Percentiles rank a stretch among this genome's conserved stretches.
Conservation (phyloP, 2,797 vertebrate species). For the Hydrocynus forskahlii region DNA sequence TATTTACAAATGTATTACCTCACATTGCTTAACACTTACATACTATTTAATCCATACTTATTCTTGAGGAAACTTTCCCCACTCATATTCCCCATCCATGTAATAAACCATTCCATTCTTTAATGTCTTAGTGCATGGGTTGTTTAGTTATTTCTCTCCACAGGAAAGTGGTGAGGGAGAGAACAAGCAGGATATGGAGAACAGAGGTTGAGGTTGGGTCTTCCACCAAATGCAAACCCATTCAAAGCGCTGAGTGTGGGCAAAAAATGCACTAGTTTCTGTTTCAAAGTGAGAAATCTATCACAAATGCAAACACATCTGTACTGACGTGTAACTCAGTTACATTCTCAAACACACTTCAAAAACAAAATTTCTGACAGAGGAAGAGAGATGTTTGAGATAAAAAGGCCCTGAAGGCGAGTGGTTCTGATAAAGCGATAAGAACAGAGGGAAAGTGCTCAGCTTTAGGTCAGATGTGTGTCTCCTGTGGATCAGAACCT, state of each 20-base stretch:
- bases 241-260: slow-evolving; percentile 12
- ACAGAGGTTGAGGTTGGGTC: neutral
- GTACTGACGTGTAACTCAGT: slow-evolving; percentile 13
- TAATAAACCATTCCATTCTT: neutral
- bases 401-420: slow-evolving; percentile 65
- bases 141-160: slow-evolving; percentile 22
- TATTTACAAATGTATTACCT: neutral
- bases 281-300: slow-evolving; percentile 30
- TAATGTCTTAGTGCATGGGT: neutral
- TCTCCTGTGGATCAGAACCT: slow-evolving; percentile 67
- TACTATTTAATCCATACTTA: neutral
- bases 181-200: slow-evolving; percentile 2
- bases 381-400: slow-evolving; percentile 70
- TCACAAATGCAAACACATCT: slow-evolving; percentile 32
- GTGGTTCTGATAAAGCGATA: slow-evolving; percentile 77
- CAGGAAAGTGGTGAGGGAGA: slow-evolving; percentile 11
- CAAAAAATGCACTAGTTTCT: neutral
- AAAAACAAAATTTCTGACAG: slow-evolving; percentile 60
- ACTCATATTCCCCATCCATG: neutral
- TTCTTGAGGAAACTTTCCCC: neutral
- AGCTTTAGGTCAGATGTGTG: slow-evolving; percentile 40
- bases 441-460: slow-evolving; percentile 65
- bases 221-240: slow-evolving; percentile 1
- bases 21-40: neutral
- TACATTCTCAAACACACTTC: neutral